A percentile compares a stretch with the other conserved stretches of the same genome.
These are phyloP conservation scores for Bradypodion ventrale DNA, from an alignment of 2,797 vertebrate genomes.

Conservation along the genomic window DNA sequence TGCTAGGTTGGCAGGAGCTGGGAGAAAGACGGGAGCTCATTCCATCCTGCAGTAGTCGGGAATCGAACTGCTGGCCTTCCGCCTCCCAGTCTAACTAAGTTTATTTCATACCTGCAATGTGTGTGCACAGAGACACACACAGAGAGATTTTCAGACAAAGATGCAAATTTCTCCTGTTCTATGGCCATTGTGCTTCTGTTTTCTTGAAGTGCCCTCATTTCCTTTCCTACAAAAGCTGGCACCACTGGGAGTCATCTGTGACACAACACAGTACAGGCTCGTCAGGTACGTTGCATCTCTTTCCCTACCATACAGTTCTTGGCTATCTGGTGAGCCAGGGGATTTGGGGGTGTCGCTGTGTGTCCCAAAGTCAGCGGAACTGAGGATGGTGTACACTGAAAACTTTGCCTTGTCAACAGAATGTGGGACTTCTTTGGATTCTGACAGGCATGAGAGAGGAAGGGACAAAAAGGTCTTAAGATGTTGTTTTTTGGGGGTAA, in stretches of 20 bases:
- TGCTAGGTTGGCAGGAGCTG: no score
- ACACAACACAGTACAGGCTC: rapidly evolving
- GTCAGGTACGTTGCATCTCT: background rate
- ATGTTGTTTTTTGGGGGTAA: background rate
- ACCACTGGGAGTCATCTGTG: background rate
- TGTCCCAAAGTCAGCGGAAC: background rate
- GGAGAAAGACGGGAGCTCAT: no score
- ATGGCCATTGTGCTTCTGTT: background rate
- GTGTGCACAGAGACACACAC: background rate
- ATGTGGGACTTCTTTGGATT: background rate
- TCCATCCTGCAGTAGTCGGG: no score
- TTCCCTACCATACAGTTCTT: background rate
- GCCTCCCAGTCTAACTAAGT: no score
- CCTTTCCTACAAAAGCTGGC: conserved; percentile 3
- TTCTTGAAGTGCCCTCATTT: conserved; percentile 23
- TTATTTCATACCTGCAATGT: no score
- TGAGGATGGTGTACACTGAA: background rate
- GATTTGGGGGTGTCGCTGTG: background rate
- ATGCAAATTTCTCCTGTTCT: background rate
- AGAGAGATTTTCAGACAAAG: background rate
- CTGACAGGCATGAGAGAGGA: background rate
- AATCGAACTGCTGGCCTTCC: no score
- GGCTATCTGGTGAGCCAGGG: background rate
- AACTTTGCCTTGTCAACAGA: background rate
- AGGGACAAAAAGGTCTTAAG: background rate